Conservation (phyloP, 2,888 invertebrate genomes). For the Eurois occulta region DNA sequence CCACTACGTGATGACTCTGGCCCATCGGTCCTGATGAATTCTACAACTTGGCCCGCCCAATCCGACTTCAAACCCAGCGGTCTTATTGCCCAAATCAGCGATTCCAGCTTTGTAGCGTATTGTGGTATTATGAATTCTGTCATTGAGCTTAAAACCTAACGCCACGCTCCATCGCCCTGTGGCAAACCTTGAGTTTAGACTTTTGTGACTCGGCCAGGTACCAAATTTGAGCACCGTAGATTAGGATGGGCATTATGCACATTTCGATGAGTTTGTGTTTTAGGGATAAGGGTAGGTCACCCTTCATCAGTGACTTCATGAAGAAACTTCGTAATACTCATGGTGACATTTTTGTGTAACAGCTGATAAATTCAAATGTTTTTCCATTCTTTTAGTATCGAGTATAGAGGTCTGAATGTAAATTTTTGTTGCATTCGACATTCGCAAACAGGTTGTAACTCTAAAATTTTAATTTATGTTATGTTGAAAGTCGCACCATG, state of each 20-base stretch:
- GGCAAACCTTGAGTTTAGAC: background rate
- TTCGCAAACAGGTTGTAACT: conserved; percentile 12
- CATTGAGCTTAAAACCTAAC: background rate
- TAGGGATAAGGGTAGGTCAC: background rate
- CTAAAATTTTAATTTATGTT: conserved; percentile 36
- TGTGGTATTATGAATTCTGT: background rate
- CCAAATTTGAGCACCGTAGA: background rate
- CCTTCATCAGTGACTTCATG: background rate
- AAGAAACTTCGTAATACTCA: background rate
- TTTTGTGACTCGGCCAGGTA: background rate
- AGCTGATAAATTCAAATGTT: background rate
- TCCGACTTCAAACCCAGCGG: background rate
- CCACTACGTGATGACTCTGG: background rate
- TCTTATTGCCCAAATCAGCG: background rate
- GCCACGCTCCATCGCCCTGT: background rate
- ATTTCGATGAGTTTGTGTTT: background rate
- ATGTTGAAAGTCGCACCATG: conserved; percentile 41
- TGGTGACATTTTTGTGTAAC: background rate
- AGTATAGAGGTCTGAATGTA: background rate
- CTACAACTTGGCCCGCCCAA: background rate
- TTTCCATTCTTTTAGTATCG: background rate
- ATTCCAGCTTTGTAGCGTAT: background rate
- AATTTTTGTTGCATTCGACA: background rate
- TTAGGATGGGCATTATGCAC: background rate
- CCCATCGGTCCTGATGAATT: background rate